phyloP scores from a whole-genome alignment of 2,888 invertebrate species.

The Acleris sparsana region DNA sequence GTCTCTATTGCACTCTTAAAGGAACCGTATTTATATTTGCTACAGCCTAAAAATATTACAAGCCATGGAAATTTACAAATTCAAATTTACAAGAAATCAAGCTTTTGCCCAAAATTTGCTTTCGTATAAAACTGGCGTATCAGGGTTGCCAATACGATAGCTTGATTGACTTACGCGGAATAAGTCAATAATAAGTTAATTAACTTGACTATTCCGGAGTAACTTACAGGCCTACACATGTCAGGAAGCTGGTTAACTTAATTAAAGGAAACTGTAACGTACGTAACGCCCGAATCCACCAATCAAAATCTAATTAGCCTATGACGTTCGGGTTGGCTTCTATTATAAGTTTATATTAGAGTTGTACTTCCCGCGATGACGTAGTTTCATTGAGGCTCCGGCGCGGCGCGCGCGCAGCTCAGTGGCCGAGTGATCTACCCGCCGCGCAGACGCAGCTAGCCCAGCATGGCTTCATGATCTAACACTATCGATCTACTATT shows the following conservation, averaged over 20 bases:
- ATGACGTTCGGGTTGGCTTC: slow-evolving; percentile 65
- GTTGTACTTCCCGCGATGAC: slow-evolving; percentile 79
- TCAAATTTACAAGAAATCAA: too few relatives aligned
- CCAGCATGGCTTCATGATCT: slow-evolving; percentile 37
- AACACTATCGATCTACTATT: not conserved
- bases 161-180: too few relatives aligned
- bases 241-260: not conserved
- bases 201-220: too few relatives aligned
- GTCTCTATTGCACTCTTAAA: too few relatives aligned
- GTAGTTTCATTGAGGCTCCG: slow-evolving; percentile 74
- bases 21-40: too few relatives aligned
- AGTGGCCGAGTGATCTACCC: slow-evolving; percentile 79
- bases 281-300: slow-evolving; percentile 52
- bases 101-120: too few relatives aligned
- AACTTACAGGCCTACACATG: not conserved
- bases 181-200: too few relatives aligned
- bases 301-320: slow-evolving; percentile 60
- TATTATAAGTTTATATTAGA: slow-evolving; percentile 52
- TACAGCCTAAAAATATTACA: too few relatives aligned
- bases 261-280: slow-evolving; percentile 9
- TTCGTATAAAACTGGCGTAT: too few relatives aligned
- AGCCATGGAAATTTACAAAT: too few relatives aligned
- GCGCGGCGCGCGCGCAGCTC: slow-evolving; percentile 70
- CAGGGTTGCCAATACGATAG: too few relatives aligned
- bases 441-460: slow-evolving; percentile 74